Evolutionary conservation across 1,140 invertebrate genomes (phyloP).

Genomic region (Hesperophylax magnus): DNA sequence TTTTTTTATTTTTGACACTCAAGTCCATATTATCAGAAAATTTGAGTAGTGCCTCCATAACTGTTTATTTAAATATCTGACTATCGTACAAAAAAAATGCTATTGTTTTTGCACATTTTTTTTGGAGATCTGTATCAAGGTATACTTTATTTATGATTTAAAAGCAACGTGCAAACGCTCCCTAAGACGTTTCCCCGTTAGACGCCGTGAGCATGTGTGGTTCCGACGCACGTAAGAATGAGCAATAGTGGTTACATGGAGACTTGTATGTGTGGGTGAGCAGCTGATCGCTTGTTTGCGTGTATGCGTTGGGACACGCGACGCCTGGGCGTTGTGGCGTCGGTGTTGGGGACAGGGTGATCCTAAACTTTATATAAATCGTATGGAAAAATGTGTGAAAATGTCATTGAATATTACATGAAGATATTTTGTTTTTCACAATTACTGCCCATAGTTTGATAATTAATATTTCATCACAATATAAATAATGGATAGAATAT

Average conservation of each 20-base stretch:
- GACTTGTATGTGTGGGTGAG: conserved; percentile 37
- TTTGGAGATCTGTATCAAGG: no score
- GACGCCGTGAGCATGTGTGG: conserved; percentile 13
- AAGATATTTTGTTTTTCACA: neutral
- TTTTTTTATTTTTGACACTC: no score
- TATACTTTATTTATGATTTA: no score
- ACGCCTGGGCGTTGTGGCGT: conserved; percentile 26
- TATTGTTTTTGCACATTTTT: no score
- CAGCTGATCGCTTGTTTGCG: conserved; percentile 52
- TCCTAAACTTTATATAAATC: neutral
- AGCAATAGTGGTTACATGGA: neutral
- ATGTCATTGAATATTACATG: neutral
- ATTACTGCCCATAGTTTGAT: no score
- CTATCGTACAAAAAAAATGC: no score
- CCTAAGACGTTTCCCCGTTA: conserved; percentile 37
- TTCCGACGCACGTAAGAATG: conserved; percentile 34
- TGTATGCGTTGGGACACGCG: conserved; percentile 35
- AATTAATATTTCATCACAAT: no score
- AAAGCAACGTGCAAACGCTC: neutral
- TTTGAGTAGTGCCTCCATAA: no score
- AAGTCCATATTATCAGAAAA: no score
- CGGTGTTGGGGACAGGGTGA: conserved; percentile 2
- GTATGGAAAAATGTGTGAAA: no score
- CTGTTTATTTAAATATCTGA: no score
- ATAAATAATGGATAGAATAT: no score